These are phyloP conservation scores for Anas georgica DNA, from an alignment of 2,797 vertebrate genomes.

Conservation along the genomic window DNA sequence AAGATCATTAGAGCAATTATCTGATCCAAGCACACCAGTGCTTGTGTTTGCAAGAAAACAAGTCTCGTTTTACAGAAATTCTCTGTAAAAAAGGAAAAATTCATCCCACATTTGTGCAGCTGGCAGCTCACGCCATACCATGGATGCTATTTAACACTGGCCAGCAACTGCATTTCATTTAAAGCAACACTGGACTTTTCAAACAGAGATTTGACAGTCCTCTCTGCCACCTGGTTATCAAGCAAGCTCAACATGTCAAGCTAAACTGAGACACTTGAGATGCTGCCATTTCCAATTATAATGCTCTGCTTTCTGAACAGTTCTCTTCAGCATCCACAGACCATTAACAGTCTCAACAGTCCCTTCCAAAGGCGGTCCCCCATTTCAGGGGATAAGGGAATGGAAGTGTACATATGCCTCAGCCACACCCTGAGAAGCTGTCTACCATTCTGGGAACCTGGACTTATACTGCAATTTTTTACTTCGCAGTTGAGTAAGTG, in stretches of 20 bases:
- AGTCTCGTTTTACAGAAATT: not conserved
- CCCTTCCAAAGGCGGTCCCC: not conserved
- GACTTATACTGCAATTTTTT: not conserved
- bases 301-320: constrained; percentile 11
- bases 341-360: not conserved
- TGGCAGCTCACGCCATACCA: not conserved
- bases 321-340: constrained; percentile 8
- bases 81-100: not conserved
- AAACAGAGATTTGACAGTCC: not conserved
- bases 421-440: not conserved
- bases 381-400: not conserved
- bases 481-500: not conserved
- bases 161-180: not conserved
- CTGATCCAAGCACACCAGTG: not conserved
- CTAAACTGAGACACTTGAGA: not conserved
- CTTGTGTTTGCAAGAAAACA: not conserved
- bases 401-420: not conserved
- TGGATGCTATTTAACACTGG: not conserved
- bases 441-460: not conserved
- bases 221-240: constrained; percentile 15
- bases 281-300: constrained; percentile 27
- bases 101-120: constrained; percentile 5
- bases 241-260: constrained; percentile 13
- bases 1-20: constrained; percentile 48
- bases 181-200: not conserved